Evolutionary conservation across 2,113 vertebrate genomes (phyloP).

Genomic region (Ancistrus triradiatus): DNA sequence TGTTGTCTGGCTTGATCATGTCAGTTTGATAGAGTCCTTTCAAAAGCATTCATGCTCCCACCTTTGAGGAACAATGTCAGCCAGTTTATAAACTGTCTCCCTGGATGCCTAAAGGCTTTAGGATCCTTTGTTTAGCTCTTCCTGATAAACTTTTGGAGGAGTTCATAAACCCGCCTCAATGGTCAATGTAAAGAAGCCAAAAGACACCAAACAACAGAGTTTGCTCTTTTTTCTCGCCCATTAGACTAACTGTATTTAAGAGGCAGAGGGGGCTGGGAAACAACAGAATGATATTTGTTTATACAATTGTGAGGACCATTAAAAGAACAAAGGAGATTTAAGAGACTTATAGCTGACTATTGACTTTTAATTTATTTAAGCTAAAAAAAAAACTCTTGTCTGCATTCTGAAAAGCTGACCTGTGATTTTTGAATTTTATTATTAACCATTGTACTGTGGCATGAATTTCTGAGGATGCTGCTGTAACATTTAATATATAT

Average conservation of each 20-base stretch:
- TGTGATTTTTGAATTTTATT: no score
- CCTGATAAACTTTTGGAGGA: slow-evolving; percentile 98
- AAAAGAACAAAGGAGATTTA: slow-evolving; percentile 39
- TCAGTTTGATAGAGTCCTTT: slow-evolving; percentile 93
- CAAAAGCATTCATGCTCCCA: slow-evolving; percentile 93
- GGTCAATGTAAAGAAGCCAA: slow-evolving; percentile 80
- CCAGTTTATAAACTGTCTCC: slow-evolving; percentile 91
- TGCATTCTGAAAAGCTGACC: background rate
- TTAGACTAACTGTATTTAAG: slow-evolving; percentile 47
- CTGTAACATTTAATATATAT: background rate
- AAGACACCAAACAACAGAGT: slow-evolving; percentile 74
- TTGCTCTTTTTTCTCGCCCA: slow-evolving; percentile 48
- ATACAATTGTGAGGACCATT: slow-evolving; percentile 40
- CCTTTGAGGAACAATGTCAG: slow-evolving; percentile 82
- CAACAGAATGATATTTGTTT: slow-evolving; percentile 52
- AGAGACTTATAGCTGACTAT: slow-evolving; percentile 32
- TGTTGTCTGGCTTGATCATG: slow-evolving; percentile 94
- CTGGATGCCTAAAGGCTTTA: slow-evolving; percentile 78
- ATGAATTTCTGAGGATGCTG: no score
- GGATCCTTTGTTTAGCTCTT: slow-evolving; percentile 81
- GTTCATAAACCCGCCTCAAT: slow-evolving; percentile 93
- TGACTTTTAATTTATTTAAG: slow-evolving; percentile 32
- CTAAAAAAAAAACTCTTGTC: background rate
- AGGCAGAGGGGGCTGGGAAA: slow-evolving; percentile 43
- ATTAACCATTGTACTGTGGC: background rate